Evolutionary conservation across 2,797 vertebrate species (phyloP).

Genomic region (Centropyge bicolor): DNA sequence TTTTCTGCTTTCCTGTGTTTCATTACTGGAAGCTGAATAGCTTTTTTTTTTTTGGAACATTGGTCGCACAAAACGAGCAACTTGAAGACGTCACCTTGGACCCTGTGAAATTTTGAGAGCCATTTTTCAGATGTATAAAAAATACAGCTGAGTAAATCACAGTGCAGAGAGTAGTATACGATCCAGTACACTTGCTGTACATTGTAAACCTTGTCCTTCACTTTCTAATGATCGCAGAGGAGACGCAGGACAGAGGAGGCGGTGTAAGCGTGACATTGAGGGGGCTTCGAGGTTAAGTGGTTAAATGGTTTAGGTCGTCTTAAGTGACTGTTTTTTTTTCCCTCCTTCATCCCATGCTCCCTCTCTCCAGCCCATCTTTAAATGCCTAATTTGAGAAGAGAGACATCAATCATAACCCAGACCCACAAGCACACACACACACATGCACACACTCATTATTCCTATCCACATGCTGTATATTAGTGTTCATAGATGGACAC

Average conservation of each 20-base stretch:
- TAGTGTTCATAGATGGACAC: conserved; percentile 43
- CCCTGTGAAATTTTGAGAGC: not conserved
- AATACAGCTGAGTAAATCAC: not conserved
- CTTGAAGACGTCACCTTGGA: not conserved
- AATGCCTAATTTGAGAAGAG: conserved; percentile 58
- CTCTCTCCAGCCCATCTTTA: conserved; percentile 53
- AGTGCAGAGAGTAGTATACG: not conserved
- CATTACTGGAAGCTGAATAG: not conserved
- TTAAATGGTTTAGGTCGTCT: conserved; percentile 71
- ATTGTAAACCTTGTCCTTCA: conserved; percentile 6
- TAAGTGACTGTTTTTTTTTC: conserved; percentile 60
- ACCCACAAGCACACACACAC: conserved; percentile 23
- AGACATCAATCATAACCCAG: conserved; percentile 67
- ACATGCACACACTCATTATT: conserved; percentile 36
- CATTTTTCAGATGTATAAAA: not conserved
- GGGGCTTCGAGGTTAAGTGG: conserved; percentile 66
- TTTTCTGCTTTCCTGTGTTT: not conserved
- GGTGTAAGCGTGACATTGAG: conserved; percentile 53
- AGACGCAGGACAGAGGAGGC: conserved; percentile 36
- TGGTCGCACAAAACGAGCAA: not conserved
- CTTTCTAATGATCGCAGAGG: conserved; percentile 10
- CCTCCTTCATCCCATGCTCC: conserved; percentile 37
- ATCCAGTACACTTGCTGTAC: not conserved
- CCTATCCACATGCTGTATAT: conserved; percentile 33
- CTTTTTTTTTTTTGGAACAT: not conserved